A percentile compares a stretch with the other conserved stretches of the same genome.
Conservation (phyloP, 2,888 invertebrate genomes). For the Iselma pallidipennis region DNA sequence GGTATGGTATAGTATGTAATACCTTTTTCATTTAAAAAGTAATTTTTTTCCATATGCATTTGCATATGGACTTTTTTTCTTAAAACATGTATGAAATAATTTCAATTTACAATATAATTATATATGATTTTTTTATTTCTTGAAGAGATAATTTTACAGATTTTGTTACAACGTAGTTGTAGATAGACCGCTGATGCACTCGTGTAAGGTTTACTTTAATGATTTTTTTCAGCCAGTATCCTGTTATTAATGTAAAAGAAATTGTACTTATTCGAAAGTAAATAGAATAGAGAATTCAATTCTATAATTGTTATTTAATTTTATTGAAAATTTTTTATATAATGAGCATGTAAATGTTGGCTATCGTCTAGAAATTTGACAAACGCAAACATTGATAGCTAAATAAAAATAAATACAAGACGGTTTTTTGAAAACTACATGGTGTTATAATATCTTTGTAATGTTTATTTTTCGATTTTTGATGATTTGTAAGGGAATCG, state of each 20-base stretch:
- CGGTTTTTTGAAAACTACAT: neutral
- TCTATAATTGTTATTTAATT: neutral
- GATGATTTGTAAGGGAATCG: neutral
- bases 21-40: no score
- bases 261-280: neutral
- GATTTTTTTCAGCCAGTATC: neutral
- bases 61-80: neutral
- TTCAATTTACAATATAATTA: neutral
- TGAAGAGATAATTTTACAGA: neutral
- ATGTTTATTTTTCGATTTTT: neutral
- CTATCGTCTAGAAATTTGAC: neutral
- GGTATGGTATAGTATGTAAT: no score
- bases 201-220: neutral
- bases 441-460: neutral
- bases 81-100: neutral
- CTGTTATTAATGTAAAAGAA: neutral
- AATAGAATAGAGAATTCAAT: neutral
- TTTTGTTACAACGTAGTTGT: neutral
- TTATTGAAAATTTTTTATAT: neutral
- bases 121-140: neutral
- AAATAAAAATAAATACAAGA: neutral
- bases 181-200: neutral
- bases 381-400: neutral
- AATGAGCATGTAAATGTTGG: neutral
- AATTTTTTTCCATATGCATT: neutral